These are phyloP conservation scores for Psococerastis gibbosa DNA, from an alignment of 2,888 invertebrate species.

Conservation along the genomic window DNA sequence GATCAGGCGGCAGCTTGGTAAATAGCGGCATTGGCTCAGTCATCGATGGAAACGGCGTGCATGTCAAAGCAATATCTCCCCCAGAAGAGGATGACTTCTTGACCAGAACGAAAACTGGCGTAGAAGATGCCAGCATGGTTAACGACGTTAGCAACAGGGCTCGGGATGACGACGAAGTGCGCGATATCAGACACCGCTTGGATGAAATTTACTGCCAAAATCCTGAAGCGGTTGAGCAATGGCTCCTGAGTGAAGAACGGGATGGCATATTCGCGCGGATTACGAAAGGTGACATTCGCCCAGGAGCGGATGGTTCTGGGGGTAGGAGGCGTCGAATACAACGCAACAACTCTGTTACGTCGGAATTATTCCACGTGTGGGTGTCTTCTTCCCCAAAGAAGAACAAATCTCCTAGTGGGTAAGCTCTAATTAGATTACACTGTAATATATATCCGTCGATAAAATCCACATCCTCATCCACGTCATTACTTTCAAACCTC, in stretches of 20 bases:
- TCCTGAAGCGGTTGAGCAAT: conserved; percentile 7
- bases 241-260: conserved; percentile 3
- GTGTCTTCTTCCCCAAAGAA: conserved; percentile 57
- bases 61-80: neutral
- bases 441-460: too few relatives aligned
- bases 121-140: conserved; percentile 1
- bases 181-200: neutral
- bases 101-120: neutral
- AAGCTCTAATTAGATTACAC: conserved; percentile 9
- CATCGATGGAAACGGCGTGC: neutral
- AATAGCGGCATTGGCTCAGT: neutral
- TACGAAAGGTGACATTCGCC: neutral
- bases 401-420: conserved; percentile 25
- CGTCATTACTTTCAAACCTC: too few relatives aligned
- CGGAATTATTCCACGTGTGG: conserved; percentile 73
- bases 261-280: conserved; percentile 3
- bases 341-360: conserved; percentile 51
- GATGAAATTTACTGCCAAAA: neutral
- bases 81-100: neutral
- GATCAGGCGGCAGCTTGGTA: neutral
- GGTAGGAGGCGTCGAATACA: neutral
- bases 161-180: conserved; percentile 1
- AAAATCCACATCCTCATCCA: too few relatives aligned
- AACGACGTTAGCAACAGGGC: conserved; percentile 1
- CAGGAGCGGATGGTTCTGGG: neutral